phyloP scores from a whole-genome alignment of 2,797 vertebrate species.

The Anisognathus igniventris region DNA sequence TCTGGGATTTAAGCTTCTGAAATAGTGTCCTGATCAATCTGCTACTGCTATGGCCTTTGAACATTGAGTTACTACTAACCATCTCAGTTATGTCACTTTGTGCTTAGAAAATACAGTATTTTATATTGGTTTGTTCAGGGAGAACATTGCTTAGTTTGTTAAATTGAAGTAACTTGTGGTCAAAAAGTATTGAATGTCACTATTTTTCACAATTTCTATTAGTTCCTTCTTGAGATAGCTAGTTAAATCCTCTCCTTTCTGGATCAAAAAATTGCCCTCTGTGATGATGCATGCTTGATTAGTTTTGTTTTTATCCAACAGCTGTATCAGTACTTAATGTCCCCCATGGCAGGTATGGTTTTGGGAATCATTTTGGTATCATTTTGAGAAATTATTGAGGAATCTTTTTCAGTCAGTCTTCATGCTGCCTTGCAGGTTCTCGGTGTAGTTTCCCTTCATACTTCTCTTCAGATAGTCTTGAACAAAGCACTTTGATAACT shows the following conservation, averaged over 20 bases:
- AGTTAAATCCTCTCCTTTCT: neutral
- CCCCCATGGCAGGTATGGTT: neutral
- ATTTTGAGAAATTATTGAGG: neutral
- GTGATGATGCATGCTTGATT: neutral
- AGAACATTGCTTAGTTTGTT: neutral
- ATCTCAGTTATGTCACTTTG: neutral
- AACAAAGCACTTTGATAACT: neutral
- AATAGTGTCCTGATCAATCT: neutral
- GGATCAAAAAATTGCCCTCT: neutral
- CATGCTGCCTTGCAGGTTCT: neutral
- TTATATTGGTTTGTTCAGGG: neutral
- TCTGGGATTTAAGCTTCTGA: neutral
- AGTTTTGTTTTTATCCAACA: neutral
- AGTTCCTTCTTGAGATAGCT: neutral
- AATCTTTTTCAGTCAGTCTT: neutral
- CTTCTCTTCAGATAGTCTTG: neutral
- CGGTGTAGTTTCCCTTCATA: neutral
- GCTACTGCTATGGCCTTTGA: neutral
- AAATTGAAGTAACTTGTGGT: neutral
- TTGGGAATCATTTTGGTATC: neutral
- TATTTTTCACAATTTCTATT: neutral
- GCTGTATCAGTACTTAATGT: neutral
- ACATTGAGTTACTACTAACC: neutral
- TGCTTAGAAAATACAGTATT: neutral
- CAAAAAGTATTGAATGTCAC: neutral